phyloP scores from a whole-genome alignment of 2,888 invertebrate species.

The Laothoe populi region DNA sequence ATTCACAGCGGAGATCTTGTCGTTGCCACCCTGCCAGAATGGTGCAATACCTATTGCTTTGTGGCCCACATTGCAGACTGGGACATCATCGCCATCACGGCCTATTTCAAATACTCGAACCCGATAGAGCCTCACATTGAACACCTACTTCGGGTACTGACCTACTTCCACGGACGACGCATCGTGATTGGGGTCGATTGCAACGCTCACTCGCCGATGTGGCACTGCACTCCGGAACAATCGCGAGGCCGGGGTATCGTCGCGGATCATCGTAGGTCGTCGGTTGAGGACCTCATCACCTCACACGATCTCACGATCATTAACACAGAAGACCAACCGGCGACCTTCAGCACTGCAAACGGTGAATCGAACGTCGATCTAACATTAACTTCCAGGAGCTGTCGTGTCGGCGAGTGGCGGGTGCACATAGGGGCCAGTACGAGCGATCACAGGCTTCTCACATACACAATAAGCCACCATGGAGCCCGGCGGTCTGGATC shows the following conservation, averaged over 20 bases:
- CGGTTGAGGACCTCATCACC: background rate
- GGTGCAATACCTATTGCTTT: too few relatives aligned
- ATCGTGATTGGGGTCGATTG: slow-evolving; percentile 38
- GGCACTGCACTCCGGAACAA: slow-evolving; percentile 33
- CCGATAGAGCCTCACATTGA: too few relatives aligned
- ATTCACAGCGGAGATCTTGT: too few relatives aligned
- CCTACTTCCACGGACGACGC: background rate
- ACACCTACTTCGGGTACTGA: slow-evolving; percentile 20
- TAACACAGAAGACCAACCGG: slow-evolving; percentile 21
- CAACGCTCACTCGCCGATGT: slow-evolving; percentile 47
- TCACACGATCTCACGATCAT: background rate
- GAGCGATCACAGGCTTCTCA: too few relatives aligned
- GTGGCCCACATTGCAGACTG: too few relatives aligned
- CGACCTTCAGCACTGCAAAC: slow-evolving; percentile 25
- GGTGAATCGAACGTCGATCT: slow-evolving; percentile 24
- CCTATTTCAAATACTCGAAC: too few relatives aligned
- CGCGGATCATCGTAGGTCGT: background rate
- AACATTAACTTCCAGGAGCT: background rate
- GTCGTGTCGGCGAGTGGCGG: background rate
- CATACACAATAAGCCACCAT: slow-evolving; percentile 58
- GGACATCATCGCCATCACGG: too few relatives aligned
- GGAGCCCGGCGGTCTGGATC: slow-evolving; percentile 42
- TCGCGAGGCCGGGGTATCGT: slow-evolving; percentile 34
- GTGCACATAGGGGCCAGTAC: too few relatives aligned
- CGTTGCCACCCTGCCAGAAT: too few relatives aligned